Evolutionary conservation across 1,140 invertebrate species (phyloP).

Genomic region (Dendrolimus punctatus): DNA sequence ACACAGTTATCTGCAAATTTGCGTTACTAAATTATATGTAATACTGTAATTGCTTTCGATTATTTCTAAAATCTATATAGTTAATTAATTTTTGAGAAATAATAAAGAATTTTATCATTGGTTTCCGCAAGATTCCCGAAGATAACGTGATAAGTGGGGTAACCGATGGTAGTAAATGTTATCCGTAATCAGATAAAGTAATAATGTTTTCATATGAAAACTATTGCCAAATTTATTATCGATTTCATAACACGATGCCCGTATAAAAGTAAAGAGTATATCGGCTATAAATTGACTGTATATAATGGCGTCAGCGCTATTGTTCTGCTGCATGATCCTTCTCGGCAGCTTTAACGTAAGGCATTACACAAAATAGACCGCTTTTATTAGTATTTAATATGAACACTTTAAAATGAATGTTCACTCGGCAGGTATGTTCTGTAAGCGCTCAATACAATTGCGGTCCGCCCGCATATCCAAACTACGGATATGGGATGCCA

Average conservation of each 20-base stretch:
- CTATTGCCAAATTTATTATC: slow-evolving; percentile 7
- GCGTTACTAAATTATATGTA: too few relatives aligned
- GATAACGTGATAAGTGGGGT: too few relatives aligned
- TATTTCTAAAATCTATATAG: too few relatives aligned
- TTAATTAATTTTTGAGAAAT: too few relatives aligned
- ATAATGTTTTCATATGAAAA: too few relatives aligned
- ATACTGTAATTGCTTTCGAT: too few relatives aligned
- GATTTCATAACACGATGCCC: not conserved
- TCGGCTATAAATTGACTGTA: not conserved
- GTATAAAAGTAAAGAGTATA: slow-evolving; percentile 5
- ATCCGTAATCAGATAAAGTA: too few relatives aligned
- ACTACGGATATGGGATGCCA: slow-evolving; percentile 10
- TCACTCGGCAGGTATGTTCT: slow-evolving; percentile 18
- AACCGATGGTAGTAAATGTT: too few relatives aligned
- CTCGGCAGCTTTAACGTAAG: slow-evolving; percentile 6
- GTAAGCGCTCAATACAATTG: slow-evolving; percentile 29
- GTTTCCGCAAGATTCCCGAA: too few relatives aligned
- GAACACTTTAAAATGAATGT: not conserved
- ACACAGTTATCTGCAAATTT: too few relatives aligned
- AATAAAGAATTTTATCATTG: too few relatives aligned
- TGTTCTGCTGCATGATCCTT: slow-evolving; percentile 4
- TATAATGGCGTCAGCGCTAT: slow-evolving; percentile 7
- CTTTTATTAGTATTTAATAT: slow-evolving; percentile 1
- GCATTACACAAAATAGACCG: not conserved
- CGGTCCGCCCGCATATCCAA: slow-evolving; percentile 10